Evolutionary conservation across 1,140 invertebrate genomes (phyloP), one percentile per base, ranked within the genome.

Genomic region (Caenorhabditis remanei): DNA sequence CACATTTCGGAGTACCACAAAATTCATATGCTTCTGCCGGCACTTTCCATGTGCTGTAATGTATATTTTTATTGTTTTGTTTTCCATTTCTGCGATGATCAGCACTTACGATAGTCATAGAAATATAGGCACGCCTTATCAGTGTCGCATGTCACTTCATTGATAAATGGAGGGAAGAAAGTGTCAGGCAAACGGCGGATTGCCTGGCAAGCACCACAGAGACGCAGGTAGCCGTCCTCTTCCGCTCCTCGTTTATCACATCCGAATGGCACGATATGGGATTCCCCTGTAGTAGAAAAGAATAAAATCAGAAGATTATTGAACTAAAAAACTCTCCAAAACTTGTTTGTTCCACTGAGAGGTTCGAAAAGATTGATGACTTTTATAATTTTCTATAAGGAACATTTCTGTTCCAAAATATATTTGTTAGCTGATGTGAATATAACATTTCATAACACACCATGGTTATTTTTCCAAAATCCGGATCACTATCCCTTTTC

Each of bases 21-120:
- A 92, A 84, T 92, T 92, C 92, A 92, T 93, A 86, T 92, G 90
- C 65, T 92, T 92, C 85, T 92, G 91, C 63, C 92, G 92, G 71
- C 91, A 92, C 84, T 92, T 93, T 19, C 91, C 91, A 67, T 92
- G 91, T 40, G 91, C 91, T 92, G 65, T 86, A 93, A 91, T 16
- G 46, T 9, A 46, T 16, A 11, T 41, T 79, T 79, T 13, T 43
- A 46, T 43, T 32, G 1, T 19, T 16, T n/a, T 65, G 50, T 48
- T 56, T 50, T 55, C 8, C 40, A n/a, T 41, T 16, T 56, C 43
- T 48, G 50, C 48, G 7, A 84, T 32, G 32, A 32, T 32, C 32
- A 32, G 32, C 24, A 87, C 90, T 71, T 89, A 92, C 91, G 92
- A 84, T 93, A 92, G 63, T 93, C 90, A 65, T 92, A 93, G 84